A percentile compares a stretch with the other conserved stretches of the same genome.
Conservation (phyloP, 2,888 invertebrate genomes). For the Acrobasis consociella region DNA sequence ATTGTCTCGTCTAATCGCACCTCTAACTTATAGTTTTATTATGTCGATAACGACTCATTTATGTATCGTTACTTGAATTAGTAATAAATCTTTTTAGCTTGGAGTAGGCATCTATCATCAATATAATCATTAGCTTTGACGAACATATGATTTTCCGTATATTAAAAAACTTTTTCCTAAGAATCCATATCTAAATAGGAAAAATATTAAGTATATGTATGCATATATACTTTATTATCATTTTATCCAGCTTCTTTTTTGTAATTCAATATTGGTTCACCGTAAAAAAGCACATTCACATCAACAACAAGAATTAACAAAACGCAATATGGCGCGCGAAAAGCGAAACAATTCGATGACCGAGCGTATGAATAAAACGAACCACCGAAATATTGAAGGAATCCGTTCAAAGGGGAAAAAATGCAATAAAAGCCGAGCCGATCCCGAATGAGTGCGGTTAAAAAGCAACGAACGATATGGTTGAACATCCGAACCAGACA, state of each 20-base stretch:
- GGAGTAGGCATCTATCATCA: no score
- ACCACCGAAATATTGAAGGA: slow-evolving; percentile 81
- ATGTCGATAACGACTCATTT: not conserved
- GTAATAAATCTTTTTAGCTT: no score
- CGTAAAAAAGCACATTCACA: slow-evolving; percentile 31
- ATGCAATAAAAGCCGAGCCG: slow-evolving; percentile 77
- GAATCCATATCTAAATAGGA: no score
- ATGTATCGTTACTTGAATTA: no score
- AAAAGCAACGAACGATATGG: slow-evolving; percentile 81
- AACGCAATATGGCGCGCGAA: slow-evolving; percentile 63
- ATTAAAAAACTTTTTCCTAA: no score
- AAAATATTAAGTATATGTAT: no score
- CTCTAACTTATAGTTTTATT: not conserved
- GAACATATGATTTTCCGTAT: no score
- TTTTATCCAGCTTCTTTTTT: no score
- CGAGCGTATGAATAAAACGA: slow-evolving; percentile 79
- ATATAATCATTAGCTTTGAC: no score
- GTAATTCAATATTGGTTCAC: not conserved
- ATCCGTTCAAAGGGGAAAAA: slow-evolving; percentile 81
- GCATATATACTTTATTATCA: slow-evolving; percentile 3
- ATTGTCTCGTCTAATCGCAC: slow-evolving; percentile 48
- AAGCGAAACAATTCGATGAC: slow-evolving; percentile 79
- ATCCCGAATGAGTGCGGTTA: slow-evolving; percentile 79
- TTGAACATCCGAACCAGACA: slow-evolving; percentile 80
- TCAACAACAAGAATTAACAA: slow-evolving; percentile 45